Percentiles rank a stretch among this genome's conserved stretches.
Conservation (phyloP, 2,113 vertebrate species). For the Mesocricetus auratus region DNA sequence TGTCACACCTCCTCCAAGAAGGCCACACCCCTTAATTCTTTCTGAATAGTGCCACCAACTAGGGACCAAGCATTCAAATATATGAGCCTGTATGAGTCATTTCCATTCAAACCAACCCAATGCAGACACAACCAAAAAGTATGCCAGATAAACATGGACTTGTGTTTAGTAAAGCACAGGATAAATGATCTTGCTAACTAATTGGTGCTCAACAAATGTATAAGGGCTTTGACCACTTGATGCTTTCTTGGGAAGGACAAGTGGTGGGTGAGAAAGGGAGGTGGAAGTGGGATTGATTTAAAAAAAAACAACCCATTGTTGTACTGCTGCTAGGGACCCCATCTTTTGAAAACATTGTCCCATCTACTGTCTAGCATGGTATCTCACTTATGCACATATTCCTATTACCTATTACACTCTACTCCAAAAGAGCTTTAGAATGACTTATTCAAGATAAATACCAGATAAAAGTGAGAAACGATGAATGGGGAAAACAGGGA, state of each 20-base stretch:
- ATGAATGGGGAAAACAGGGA: constrained; percentile 23
- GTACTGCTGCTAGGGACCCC: constrained; percentile 31
- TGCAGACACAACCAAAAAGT: not conserved
- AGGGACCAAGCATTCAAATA: not conserved
- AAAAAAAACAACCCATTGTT: not conserved
- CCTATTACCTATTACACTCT: constrained; percentile 17
- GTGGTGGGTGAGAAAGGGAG: not conserved
- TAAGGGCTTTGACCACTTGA: not conserved
- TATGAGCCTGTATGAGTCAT: not conserved
- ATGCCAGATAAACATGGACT: not conserved
- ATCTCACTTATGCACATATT: constrained; percentile 56
- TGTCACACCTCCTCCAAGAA: not conserved
- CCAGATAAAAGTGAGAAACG: constrained; percentile 10
- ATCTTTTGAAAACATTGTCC: constrained; percentile 49
- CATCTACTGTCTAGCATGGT: constrained; percentile 7
- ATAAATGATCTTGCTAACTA: not conserved
- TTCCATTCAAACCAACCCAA: not conserved
- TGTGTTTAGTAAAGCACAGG: not conserved
- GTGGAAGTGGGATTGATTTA: not conserved
- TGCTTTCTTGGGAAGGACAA: not conserved
- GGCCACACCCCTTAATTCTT: not conserved
- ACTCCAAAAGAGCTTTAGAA: constrained; percentile 60
- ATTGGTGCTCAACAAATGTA: not conserved
- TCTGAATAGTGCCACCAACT: not conserved
- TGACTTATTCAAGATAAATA: constrained; percentile 59